Percentiles rank a stretch among this genome's conserved stretches.
Conservation (phyloP, 2,888 invertebrate genomes). For the Nemurella pictetii region DNA sequence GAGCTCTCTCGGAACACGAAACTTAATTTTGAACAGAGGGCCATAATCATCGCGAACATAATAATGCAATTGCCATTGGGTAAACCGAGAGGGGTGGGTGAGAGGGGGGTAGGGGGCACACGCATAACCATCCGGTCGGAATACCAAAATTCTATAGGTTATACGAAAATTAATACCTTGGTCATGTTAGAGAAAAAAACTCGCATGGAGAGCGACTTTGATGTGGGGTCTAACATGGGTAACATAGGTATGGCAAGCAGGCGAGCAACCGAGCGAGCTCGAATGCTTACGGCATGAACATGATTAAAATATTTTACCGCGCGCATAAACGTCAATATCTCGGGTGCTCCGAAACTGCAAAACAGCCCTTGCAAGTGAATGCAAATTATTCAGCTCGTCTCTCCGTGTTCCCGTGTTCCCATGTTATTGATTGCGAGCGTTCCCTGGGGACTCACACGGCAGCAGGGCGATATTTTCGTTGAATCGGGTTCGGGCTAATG, state of each 20-base stretch:
- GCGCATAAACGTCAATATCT: not conserved
- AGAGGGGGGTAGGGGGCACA: not conserved
- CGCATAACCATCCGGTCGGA: not conserved
- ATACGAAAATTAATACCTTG: conserved; percentile 10
- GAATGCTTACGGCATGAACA: not conserved
- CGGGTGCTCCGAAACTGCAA: not conserved
- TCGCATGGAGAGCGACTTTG: not conserved
- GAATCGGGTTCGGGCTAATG: not conserved
- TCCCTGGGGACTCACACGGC: not conserved
- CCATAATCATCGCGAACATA: not conserved
- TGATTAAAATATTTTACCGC: not conserved
- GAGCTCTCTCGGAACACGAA: not conserved
- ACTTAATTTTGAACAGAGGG: not conserved
- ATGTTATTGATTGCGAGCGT: not conserved
- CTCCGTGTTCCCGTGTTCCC: not conserved
- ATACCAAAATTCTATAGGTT: not conserved
- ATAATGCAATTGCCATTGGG: not conserved
- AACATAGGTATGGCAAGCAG: not conserved
- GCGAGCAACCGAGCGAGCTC: not conserved
- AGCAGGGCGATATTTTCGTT: not conserved
- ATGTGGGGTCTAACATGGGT: not conserved
- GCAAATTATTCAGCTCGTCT: not conserved
- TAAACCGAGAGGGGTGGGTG: not conserved
- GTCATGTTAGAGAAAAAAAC: not conserved
- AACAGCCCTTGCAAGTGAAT: not conserved